Evolutionary conservation across 2,113 vertebrate species (phyloP), one percentile per base, ranked within the genome.

Genomic region (Sinocyclocheilus rhinocerous): DNA sequence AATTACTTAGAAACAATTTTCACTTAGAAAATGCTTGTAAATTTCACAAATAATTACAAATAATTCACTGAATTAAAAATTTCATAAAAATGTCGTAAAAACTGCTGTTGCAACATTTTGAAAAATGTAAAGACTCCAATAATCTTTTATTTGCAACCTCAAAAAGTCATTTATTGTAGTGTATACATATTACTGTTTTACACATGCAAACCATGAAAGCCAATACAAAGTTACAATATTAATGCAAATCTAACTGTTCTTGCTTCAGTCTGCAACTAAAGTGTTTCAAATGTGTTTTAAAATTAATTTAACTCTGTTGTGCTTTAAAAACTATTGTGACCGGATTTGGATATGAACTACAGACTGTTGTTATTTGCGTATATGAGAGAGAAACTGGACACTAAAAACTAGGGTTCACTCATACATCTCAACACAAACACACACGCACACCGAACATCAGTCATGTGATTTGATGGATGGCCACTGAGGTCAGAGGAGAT

Each of bases 381-480:
- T 75, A 45, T 48, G 72, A 45, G 24, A 29, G 63, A 67, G 72
- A 48, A 75, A 48, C 72, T 4, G 72, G 72, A 75, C 72, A 75
- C 82, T 59, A 11, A 36, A 13, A 26, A 65, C 61, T 65, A 65
- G 24, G 16, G 29, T 70, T 84, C 29, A 11, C 13, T n/a, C 20
- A 10, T 20, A 59, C 0, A 67, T 45, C 33, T 22, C n/a, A 20
- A 11, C 84, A 20, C 20, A 45, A 16, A 57, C 75, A 72, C 50
- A 52, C 63, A 69, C 33, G 8, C 72, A 67, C 45, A 13, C 72
- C 18, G 16, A 26, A 24, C 42, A 75, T 48, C 72, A 76, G 39
- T 76, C 42, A 16, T 76, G 73, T 76, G 73, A 24, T 39, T 15
- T 85, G 85, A 86, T 29, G 76, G 82, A 89, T 84, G 81, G 61